Percentiles rank a stretch among this genome's conserved stretches.
phyloP scores from a whole-genome alignment of 2,113 vertebrate species.

The Condylura cristata region DNA sequence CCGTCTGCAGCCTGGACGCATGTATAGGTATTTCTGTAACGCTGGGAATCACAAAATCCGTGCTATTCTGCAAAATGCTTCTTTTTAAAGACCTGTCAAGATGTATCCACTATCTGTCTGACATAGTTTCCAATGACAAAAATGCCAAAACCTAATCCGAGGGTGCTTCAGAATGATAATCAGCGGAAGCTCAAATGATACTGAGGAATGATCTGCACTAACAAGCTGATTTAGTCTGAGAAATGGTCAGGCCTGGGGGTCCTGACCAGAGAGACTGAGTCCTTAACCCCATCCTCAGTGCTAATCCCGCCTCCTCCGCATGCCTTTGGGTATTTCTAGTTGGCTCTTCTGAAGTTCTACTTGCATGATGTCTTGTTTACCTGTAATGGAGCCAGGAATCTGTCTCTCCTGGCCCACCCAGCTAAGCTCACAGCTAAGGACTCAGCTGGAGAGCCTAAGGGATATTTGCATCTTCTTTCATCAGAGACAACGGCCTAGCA shows the following conservation, averaged over 20 bases:
- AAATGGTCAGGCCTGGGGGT: background rate
- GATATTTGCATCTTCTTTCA: background rate
- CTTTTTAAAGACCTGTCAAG: background rate
- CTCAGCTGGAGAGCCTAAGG: background rate
- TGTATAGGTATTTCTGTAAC: background rate
- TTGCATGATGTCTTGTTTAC: background rate
- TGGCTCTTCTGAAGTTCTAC: background rate
- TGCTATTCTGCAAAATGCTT: background rate
- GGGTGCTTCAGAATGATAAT: background rate
- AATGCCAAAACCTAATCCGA: background rate
- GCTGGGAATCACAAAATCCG: background rate
- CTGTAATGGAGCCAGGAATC: background rate
- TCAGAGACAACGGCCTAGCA: background rate
- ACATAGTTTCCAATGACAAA: background rate
- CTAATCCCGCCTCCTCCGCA: background rate
- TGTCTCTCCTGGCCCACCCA: background rate
- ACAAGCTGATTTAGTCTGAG: background rate
- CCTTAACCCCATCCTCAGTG: rapidly evolving
- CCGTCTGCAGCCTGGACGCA: background rate
- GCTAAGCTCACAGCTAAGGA: background rate
- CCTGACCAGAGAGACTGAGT: background rate
- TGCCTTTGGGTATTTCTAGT: background rate
- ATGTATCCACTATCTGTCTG: background rate
- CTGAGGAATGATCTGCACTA: background rate
- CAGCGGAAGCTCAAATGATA: background rate